Conservation (phyloP, 2,888 invertebrate genomes). For the Bugula neritina region DNA sequence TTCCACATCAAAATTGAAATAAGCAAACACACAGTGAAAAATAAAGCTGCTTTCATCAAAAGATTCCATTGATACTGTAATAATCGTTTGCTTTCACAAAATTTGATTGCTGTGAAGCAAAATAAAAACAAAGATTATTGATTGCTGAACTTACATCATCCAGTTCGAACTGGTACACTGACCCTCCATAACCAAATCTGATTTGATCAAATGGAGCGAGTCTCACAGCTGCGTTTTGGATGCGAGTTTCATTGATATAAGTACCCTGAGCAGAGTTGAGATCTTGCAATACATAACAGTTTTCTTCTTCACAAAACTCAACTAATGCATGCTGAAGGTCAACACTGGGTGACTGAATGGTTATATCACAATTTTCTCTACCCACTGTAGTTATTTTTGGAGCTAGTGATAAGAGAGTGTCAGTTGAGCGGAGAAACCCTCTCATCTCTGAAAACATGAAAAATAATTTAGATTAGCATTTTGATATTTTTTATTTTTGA, state of each 20-base stretch:
- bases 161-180: conserved; percentile 42
- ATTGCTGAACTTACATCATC: conserved; percentile 24
- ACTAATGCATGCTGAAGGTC: conserved; percentile 52
- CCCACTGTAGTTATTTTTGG: conserved; percentile 53
- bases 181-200: conserved; percentile 47
- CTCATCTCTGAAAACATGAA: conserved; percentile 34
- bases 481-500: no score
- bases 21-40: no score
- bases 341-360: conserved; percentile 45
- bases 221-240: conserved; percentile 53
- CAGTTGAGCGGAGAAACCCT: conserved; percentile 45
- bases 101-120: no score
- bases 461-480: not conserved
- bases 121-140: no score
- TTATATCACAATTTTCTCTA: conserved; percentile 52
- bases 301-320: conserved; percentile 49
- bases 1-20: no score
- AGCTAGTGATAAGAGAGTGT: conserved; percentile 44
- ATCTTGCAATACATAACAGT: conserved; percentile 51
- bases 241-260: conserved; percentile 52
- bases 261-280: conserved; percentile 53
- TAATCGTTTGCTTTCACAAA: no score
- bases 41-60: no score
- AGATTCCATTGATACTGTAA: no score
- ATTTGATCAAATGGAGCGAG: conserved; percentile 49